These are phyloP conservation scores for Pemphredon lugubris DNA, from an alignment of 2,888 invertebrate species.

Conservation along the genomic window DNA sequence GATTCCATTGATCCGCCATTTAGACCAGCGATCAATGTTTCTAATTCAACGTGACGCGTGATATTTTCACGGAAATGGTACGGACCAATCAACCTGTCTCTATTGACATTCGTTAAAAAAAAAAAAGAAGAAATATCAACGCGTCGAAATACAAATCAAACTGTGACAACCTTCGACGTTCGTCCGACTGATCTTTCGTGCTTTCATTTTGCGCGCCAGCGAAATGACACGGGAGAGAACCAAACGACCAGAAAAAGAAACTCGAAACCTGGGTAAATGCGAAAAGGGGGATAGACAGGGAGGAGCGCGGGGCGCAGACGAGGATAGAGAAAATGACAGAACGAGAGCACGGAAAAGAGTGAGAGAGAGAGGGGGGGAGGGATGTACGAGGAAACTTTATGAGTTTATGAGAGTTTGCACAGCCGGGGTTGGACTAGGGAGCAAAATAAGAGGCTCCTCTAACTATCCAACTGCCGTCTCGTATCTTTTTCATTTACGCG, in stretches of 20 bases:
- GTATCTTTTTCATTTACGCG: conserved; percentile 74
- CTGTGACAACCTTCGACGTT: too few relatives aligned
- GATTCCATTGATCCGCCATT: too few relatives aligned
- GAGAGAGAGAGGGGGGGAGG: conserved; percentile 3
- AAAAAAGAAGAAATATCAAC: too few relatives aligned
- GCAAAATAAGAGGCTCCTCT: conserved; percentile 69
- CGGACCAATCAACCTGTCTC: too few relatives aligned
- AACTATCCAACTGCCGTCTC: conserved; percentile 72
- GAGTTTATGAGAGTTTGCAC: conserved; percentile 70
- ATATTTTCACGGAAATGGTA: too few relatives aligned
- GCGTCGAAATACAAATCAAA: too few relatives aligned
- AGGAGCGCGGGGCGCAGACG: conserved; percentile 3
- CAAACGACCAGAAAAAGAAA: background rate
- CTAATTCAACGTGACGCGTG: too few relatives aligned
- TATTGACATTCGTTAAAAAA: too few relatives aligned
- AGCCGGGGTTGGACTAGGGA: conserved; percentile 37
- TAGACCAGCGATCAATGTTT: too few relatives aligned
- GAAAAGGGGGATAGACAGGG: background rate
- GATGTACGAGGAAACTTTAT: conserved; percentile 64
- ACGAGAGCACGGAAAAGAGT: background rate
- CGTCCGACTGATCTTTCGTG: too few relatives aligned
- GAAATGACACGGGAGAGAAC: too few relatives aligned
- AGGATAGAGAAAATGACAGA: conserved; percentile 15
- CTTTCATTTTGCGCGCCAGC: background rate
- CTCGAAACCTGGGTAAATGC: background rate